Conservation (phyloP, 2,797 vertebrate genomes). For the Harpagifer antarcticus region DNA sequence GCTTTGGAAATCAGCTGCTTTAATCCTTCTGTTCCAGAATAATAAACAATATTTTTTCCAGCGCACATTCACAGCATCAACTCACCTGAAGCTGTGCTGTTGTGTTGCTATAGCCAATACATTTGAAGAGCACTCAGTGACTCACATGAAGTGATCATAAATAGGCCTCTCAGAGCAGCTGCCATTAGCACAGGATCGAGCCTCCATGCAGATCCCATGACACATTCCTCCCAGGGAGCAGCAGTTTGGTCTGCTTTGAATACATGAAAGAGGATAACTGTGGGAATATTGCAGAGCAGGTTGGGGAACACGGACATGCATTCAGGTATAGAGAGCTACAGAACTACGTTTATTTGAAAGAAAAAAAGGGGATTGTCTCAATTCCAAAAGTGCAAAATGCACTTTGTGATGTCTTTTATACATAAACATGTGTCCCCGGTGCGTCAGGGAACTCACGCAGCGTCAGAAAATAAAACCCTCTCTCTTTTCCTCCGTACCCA, state of each 20-base stretch:
- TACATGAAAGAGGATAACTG: slow-evolving; percentile 62
- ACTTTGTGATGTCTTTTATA: not conserved
- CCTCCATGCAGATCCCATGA: slow-evolving; percentile 59
- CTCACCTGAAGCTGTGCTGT: slow-evolving; percentile 59
- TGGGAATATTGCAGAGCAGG: slow-evolving; percentile 43
- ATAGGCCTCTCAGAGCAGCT: slow-evolving; percentile 64
- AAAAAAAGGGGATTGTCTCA: too few relatives aligned
- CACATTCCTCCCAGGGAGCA: slow-evolving; percentile 57
- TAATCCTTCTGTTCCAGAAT: not conserved
- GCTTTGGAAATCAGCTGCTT: slow-evolving; percentile 6
- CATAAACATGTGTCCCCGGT: not conserved
- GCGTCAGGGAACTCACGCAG: not conserved
- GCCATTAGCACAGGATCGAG: slow-evolving; percentile 59
- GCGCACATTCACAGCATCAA: slow-evolving; percentile 22
- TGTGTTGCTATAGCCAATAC: slow-evolving; percentile 42
- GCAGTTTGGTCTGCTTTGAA: slow-evolving; percentile 53
- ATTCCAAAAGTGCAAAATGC: too few relatives aligned
- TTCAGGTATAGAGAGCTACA: slow-evolving; percentile 11
- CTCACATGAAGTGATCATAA: slow-evolving; percentile 58
- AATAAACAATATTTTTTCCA: slow-evolving; percentile 23
- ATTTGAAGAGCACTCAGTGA: slow-evolving; percentile 55
- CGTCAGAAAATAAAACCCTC: too few relatives aligned
- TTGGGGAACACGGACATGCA: slow-evolving; percentile 20
- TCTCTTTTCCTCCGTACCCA: too few relatives aligned
- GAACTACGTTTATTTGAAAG: too few relatives aligned